These are phyloP conservation scores for Hormiphora californensis DNA, from an alignment of 37 sponge, comb jelly and placozoan genomes.

Conservation along the genomic window DNA sequence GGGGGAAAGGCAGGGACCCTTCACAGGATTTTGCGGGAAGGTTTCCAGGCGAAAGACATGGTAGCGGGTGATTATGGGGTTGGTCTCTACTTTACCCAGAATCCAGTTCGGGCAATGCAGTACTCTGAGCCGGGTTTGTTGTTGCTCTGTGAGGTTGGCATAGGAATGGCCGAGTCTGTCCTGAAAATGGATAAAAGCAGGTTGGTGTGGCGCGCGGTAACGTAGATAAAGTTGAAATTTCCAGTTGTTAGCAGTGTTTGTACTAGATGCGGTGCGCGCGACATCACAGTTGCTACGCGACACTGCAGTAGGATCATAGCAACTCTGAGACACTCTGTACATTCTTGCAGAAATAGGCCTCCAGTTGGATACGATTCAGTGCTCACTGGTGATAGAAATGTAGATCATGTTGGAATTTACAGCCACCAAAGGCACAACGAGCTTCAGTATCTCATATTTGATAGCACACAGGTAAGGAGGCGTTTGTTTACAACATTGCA, in stretches of 20 bases:
- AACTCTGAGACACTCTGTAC: neutral
- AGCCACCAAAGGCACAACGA: slow-evolving; percentile 54
- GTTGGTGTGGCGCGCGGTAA: neutral
- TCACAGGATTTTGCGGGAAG: slow-evolving; percentile 8
- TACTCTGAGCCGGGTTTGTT: slow-evolving; percentile 47
- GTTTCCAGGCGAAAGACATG: slow-evolving; percentile 48
- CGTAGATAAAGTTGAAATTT: neutral
- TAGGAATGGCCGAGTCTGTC: slow-evolving; percentile 32
- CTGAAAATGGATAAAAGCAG: slow-evolving; percentile 29
- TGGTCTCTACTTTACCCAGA: slow-evolving; percentile 45
- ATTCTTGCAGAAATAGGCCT: neutral
- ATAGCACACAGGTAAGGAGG: slow-evolving; percentile 27
- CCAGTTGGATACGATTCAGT: slow-evolving; percentile 46
- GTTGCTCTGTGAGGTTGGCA: slow-evolving; percentile 39
- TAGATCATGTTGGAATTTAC: slow-evolving; percentile 46
- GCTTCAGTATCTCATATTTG: slow-evolving; percentile 27
- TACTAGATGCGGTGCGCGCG: neutral
- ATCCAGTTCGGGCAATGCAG: slow-evolving; percentile 35
- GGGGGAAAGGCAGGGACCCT: slow-evolving; percentile 37
- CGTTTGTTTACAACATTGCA: neutral
- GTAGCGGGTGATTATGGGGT: slow-evolving; percentile 52
- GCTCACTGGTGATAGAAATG: slow-evolving; percentile 36
- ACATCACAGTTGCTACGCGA: neutral
- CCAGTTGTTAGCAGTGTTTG: neutral
- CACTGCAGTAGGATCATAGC: neutral